Base-by-base conservation (phyloP, 2,888 invertebrate genomes). In the Dynastes grantii region DNA sequence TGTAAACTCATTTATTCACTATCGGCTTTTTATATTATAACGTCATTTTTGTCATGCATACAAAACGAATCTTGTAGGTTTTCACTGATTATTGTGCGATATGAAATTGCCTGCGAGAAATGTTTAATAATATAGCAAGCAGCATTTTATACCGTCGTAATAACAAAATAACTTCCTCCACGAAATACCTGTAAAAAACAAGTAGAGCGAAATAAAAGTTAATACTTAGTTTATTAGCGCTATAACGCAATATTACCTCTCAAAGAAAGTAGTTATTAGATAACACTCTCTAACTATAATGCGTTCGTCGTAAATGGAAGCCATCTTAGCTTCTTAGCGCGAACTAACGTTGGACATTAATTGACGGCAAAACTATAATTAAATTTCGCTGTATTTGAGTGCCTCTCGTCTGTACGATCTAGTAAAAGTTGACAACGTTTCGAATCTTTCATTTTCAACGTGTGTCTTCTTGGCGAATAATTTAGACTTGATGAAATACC, bases 401-500 rank as follows among this genome's bases (percentile, higher is more conserved):
- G 53, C 16, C 16, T 53, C n/a, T 4, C 2, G 53, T 13, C n/a
- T n/a, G 53, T 53, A 53, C 53, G 16, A 68, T 8, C 29, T 49
- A 65, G 37, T 65, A 45, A n/a, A 65, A 65, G n/a, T 68, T 49
- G 22, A 49, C 45, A 11, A 29, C 49, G 49, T 49, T 68, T 22
- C 27, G 61, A 22, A 49, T 27, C 27, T 45, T 68, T 49, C 49
- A 9, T 45, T 3, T 3, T 68, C 22, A 2, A 16, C 49, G 11
- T 68, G 13, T 40, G 29, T 73, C 37, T 58, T 11, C 2, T 40
- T 9, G 53, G n/a, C n/a, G 71, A 58, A 58, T 73, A 58, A 73
- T 58, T 58, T 16, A 13, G 22, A 73, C n/a, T 32, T 58, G 40
- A 73, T 73, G 55, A 73, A 22, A 73, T 73, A n/a, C 8, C 40